Evolutionary conservation across 2,888 invertebrate genomes (phyloP).

Genomic region (Axea sp.): DNA sequence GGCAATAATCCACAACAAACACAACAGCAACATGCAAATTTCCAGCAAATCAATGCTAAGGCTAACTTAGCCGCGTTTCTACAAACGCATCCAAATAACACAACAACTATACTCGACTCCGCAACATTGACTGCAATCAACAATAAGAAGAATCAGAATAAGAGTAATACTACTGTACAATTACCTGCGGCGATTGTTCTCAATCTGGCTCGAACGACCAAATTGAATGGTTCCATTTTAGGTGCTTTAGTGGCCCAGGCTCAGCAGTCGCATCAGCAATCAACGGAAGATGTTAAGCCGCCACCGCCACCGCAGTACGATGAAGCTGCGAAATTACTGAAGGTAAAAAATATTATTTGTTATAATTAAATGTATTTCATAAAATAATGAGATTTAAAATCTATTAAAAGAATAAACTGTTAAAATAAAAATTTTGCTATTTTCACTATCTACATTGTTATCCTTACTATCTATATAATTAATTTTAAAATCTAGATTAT

Average conservation of each 20-base stretch:
- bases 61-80: constrained; percentile 80
- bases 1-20: constrained; percentile 81
- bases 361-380: too few species aligned
- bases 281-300: constrained; percentile 79
- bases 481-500: too few species aligned
- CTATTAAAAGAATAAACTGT: too few species aligned
- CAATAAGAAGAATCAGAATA: constrained; percentile 77
- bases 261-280: constrained; percentile 73
- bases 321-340: constrained; percentile 84
- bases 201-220: constrained; percentile 75
- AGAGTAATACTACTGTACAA: constrained; percentile 75
- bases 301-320: constrained; percentile 85
- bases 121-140: constrained; percentile 77
- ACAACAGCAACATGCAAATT: constrained; percentile 76
- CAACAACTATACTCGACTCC: constrained; percentile 73
- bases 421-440: too few species aligned
- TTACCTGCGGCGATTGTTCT: constrained; percentile 77
- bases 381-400: too few species aligned
- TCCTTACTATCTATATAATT: too few species aligned
- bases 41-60: constrained; percentile 79
- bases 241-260: constrained; percentile 77
- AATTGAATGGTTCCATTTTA: constrained; percentile 75
- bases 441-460: too few species aligned
- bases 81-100: constrained; percentile 77
- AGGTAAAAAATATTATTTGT: constrained; percentile 70